Evolutionary conservation across 2,113 vertebrate species (phyloP).

Genomic region (Psophia crepitans): DNA sequence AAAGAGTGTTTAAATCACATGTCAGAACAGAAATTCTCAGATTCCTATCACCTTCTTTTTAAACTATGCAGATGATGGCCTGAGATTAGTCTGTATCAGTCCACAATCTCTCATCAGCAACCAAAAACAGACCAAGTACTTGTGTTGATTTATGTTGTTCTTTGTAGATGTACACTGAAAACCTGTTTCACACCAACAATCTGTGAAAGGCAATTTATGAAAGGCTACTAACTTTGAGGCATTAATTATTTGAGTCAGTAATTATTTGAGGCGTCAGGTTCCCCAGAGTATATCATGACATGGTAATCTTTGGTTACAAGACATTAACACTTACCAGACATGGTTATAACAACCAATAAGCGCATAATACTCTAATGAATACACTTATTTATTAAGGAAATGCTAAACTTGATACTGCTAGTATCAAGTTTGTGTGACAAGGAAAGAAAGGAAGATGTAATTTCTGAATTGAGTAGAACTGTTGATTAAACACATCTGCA

Average conservation of each 20-base stretch:
- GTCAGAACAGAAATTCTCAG: background rate
- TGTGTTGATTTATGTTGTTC: background rate
- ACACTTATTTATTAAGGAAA: background rate
- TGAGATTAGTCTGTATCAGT: background rate
- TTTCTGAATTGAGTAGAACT: background rate
- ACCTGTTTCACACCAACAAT: fast-evolving
- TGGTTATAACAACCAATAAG: background rate
- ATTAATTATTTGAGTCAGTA: background rate
- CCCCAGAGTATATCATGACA: fast-evolving
- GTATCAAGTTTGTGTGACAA: background rate
- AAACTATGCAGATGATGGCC: background rate
- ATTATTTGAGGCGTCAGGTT: background rate
- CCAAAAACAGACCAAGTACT: background rate
- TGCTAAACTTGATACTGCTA: background rate
- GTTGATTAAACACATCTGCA: background rate
- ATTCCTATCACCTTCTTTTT: background rate
- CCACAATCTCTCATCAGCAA: background rate
- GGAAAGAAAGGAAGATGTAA: background rate
- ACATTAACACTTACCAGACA: background rate
- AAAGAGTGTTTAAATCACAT: background rate
- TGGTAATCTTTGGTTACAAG: background rate
- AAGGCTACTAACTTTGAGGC: background rate
- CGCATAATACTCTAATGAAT: background rate
- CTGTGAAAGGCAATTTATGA: background rate
- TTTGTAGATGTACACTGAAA: background rate